These are phyloP conservation scores for Machaerirhynchus nigripectus DNA, from an alignment of 2,113 vertebrate species.

Conservation along the genomic window DNA sequence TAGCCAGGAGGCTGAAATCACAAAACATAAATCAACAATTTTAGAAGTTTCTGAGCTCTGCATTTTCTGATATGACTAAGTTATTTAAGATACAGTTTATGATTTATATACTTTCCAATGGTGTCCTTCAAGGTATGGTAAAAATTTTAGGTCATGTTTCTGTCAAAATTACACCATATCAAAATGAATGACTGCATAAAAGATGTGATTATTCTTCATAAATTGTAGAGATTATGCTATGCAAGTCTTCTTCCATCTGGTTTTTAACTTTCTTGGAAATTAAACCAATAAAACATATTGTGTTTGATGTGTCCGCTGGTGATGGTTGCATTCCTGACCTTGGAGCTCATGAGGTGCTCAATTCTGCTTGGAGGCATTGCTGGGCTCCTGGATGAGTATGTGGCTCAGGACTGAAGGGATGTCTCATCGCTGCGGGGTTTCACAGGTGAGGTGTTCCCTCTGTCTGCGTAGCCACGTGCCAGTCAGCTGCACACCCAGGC, in stretches of 20 bases:
- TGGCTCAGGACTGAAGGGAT: not conserved
- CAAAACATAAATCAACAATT: not conserved
- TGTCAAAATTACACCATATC: not conserved
- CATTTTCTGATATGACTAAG: not conserved
- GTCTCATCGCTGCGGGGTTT: not conserved
- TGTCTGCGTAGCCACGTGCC: accelerated
- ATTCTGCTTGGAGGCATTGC: not conserved
- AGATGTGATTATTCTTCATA: not conserved
- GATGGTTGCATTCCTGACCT: not conserved
- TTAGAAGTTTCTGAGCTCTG: not conserved
- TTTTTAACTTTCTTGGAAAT: not conserved
- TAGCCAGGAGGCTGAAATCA: not conserved
- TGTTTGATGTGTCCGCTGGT: not conserved
- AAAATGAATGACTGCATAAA: not conserved
- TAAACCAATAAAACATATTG: not conserved
- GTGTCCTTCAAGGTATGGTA: not conserved
- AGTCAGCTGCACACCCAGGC: not conserved
- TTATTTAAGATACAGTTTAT: not conserved
- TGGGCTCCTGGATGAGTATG: accelerated
- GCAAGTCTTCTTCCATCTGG: not conserved
- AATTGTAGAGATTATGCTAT: not conserved
- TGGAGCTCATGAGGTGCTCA: not conserved
- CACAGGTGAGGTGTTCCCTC: not conserved
- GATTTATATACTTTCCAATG: not conserved
- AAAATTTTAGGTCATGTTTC: not conserved